Evolutionary conservation across 2,797 vertebrate genomes (phyloP), one percentile per base, ranked within the genome.

Genomic region (Enteromius treurensis): DNA sequence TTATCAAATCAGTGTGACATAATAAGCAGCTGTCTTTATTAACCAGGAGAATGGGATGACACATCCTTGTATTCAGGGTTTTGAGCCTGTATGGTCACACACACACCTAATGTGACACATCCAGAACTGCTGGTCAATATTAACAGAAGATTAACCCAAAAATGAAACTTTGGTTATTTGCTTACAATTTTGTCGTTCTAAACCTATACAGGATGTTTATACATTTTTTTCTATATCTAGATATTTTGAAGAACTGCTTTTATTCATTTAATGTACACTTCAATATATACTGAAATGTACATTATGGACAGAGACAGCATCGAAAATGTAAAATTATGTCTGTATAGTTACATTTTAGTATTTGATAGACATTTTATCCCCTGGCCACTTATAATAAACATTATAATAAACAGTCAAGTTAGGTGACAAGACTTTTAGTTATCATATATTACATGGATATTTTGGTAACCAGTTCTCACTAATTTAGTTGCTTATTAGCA

Each of bases 1-100:
- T 88, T 82, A 47, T 76, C 62, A 81, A 77, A 77, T 69, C n/a
- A 55, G 74, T 80, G 83, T 77, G 85, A 81, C 49, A 74, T 81
- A 69, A 81, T 71, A 69, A 81, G 64, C 76, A 77, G 49, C 60
- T 83, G 67, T 78, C 71, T 67, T 78, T 79, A 65, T 77, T 75
- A 58, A 81, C 26, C 67, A 55, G 45, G 51, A 47, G 29, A 62
- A 32, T 9, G 13, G n/a, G 19, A 65, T 17, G 67, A 53, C 29
- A 47, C 73, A 69, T 23, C 58, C 62, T 51, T 34, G 23, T 64
- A 26, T 78, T 11, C 40, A 37, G 68, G 34, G 60, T 15, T 80
- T 47, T 77, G 65, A 67, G 15, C 29, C 26, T 65, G 55, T 77
- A 45, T 47, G 40, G 26, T 68, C 84, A 86, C 75, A 40, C 40